Evolutionary conservation across 2,113 vertebrate genomes (phyloP).

Genomic region (Lepisosteus osseus): DNA sequence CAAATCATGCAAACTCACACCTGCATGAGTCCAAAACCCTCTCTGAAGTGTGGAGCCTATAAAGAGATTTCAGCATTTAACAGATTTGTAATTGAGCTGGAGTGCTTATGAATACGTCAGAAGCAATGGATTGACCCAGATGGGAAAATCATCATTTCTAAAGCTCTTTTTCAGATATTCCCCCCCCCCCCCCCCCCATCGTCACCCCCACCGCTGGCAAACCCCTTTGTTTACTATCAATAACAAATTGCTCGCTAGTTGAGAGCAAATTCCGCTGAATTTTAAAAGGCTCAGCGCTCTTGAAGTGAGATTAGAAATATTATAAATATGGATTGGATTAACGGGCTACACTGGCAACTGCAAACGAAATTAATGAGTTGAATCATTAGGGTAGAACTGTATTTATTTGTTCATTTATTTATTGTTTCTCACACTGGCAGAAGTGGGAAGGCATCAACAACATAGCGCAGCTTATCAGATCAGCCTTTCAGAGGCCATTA

Average conservation of each 20-base stretch:
- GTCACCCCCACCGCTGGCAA: not conserved
- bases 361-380: conserved; percentile 27
- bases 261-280: conserved; percentile 28
- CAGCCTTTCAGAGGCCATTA: too few species aligned
- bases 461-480: too few species aligned
- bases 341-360: conserved; percentile 33
- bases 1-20: too few species aligned
- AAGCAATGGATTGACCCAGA: conserved; percentile 16
- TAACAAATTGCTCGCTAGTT: conserved; percentile 31
- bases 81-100: too few species aligned
- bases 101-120: conserved; percentile 14
- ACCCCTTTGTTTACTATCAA: conserved; percentile 32
- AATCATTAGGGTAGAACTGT: conserved; percentile 30
- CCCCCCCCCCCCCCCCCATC: too few species aligned
- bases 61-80: too few species aligned
- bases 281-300: conserved; percentile 18
- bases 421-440: not conserved
- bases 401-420: conserved; percentile 27
- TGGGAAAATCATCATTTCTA: conserved; percentile 10
- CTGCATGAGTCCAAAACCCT: too few species aligned
- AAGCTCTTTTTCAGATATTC: conserved; percentile 11
- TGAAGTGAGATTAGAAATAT: conserved; percentile 27
- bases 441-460: too few species aligned
- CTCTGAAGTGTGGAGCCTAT: too few species aligned
- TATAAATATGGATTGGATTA: conserved; percentile 36